Base-by-base conservation (phyloP, 30 jellyfish, hydroid and myxozoan species). In the Turritopsis rubra region DNA sequence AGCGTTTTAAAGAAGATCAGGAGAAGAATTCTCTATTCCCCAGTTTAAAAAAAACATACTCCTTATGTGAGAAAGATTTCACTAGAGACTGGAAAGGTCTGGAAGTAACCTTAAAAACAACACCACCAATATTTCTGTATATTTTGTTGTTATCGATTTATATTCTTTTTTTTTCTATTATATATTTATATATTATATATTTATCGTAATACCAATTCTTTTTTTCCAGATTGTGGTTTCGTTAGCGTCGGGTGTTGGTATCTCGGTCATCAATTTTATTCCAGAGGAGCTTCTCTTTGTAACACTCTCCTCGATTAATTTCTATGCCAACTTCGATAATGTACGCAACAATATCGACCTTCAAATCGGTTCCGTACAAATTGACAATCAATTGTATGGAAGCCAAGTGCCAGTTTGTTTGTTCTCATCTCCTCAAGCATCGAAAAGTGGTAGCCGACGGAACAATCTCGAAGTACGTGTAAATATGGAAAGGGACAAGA, bases 241-340 rank as follows among this genome's bases (percentile, higher is more conserved):
- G 65, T 65, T 93, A 26, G 99, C 95, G 21, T 96, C 85, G 53
- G 99, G 99, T 28, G 27, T 93, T 53, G 99, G 99, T 1, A 16
- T 93, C 23, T 93, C 99, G 18, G 79, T 93, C 22, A 81, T 93
- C 75, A 93, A 93, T 66, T 53, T 88, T 16, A 60, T 80, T 7
- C 99, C 97, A 1, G 99, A 93, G 74, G 99, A 93, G 82, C 85
- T 93, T 54, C 85, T 93, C 72, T 93, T 93, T 54, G 96, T 89
- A 1, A 84, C 97, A 16, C 82, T 93, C 72, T 72, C 91, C 24
- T 84, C 88, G 29, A 93, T 93, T 19, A 83, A 89, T 31, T 70
- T 85, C 41, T 79, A 84, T 27, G 80, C 71, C 52, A 72, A 68
- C 29, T 82, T 82, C 87, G 23, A 66, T 1, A 23, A 66, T 1